A percentile compares a stretch with the other conserved stretches of the same genome.
Evolutionary conservation across 1,140 invertebrate genomes (phyloP).

Genomic region (Drosophila arawakana): DNA sequence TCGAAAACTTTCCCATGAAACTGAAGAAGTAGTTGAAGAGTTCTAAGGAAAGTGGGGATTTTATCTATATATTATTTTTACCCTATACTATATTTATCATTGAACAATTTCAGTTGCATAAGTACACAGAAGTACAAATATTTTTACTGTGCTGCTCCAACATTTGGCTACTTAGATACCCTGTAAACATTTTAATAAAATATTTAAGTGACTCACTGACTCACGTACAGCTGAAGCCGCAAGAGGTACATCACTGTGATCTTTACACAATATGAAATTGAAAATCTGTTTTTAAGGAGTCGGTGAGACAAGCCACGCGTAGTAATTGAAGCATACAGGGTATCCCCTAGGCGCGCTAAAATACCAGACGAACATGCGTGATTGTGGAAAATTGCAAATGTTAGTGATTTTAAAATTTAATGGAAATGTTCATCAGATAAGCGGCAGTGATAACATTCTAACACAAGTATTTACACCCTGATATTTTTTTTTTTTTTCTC

Average conservation of each 20-base stretch:
- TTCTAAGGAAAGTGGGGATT: not conserved
- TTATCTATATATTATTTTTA: slow-evolving; percentile 3
- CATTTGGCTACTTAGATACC: not conserved
- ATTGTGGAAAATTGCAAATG: slow-evolving; percentile 9
- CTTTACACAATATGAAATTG: too few relatives aligned
- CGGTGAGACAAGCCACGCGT: too few relatives aligned
- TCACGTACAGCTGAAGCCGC: too few relatives aligned
- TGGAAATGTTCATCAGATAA: slow-evolving; percentile 37
- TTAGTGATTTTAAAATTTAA: slow-evolving; percentile 15
- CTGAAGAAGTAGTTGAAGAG: not conserved
- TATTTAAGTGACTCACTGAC: too few relatives aligned
- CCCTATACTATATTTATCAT: not conserved
- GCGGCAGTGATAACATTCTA: slow-evolving; percentile 25
- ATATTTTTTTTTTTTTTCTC: slow-evolving; percentile 6
- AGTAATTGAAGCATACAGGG: not conserved
- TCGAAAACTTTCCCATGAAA: not conserved
- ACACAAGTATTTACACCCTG: slow-evolving; percentile 22
- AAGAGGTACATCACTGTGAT: too few relatives aligned
- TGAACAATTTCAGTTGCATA: not conserved
- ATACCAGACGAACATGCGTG: not conserved
- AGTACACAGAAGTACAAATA: not conserved
- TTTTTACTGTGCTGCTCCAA: not conserved
- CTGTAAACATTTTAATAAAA: not conserved
- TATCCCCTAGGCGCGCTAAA: not conserved
- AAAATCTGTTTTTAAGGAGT: too few relatives aligned